A percentile compares a stretch with the other conserved stretches of the same genome.
These are phyloP conservation scores for Catharus bicknelli DNA, from an alignment of 2,113 vertebrate genomes.

Conservation along the genomic window DNA sequence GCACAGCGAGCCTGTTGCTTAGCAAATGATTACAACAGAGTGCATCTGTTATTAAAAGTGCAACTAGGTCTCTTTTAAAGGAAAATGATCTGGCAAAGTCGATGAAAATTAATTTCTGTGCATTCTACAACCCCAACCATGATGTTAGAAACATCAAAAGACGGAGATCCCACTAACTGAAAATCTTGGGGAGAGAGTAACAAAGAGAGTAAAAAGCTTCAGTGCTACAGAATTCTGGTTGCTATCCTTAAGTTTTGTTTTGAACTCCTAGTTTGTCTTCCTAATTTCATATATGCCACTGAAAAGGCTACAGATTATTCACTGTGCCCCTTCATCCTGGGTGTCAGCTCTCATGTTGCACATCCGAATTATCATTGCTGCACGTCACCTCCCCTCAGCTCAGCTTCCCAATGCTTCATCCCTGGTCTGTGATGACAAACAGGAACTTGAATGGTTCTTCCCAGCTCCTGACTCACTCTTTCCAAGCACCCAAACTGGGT, in stretches of 20 bases:
- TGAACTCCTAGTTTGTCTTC: background rate
- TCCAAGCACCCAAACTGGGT: background rate
- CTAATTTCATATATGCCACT: rapidly evolving
- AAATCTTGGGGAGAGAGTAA: background rate
- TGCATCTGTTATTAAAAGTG: background rate
- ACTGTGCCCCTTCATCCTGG: background rate
- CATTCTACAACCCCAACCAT: background rate
- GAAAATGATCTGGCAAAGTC: background rate
- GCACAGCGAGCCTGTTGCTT: constrained; percentile 18
- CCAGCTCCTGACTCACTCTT: background rate
- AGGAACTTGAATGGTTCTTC: background rate
- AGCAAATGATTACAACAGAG: constrained; percentile 30
- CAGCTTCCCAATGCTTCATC: background rate
- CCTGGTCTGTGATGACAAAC: rapidly evolving
- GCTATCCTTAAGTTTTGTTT: background rate
- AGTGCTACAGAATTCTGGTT: background rate
- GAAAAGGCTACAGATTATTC: background rate
- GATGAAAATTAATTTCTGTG: background rate
- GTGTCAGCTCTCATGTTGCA: background rate
- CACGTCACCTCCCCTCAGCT: background rate
- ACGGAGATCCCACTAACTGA: background rate
- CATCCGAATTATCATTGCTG: background rate
- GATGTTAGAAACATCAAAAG: rapidly evolving
- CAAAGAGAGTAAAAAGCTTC: background rate
- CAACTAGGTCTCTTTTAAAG: background rate